Base-by-base conservation (phyloP, 2,888 invertebrate genomes). In the Eurois occulta region DNA sequence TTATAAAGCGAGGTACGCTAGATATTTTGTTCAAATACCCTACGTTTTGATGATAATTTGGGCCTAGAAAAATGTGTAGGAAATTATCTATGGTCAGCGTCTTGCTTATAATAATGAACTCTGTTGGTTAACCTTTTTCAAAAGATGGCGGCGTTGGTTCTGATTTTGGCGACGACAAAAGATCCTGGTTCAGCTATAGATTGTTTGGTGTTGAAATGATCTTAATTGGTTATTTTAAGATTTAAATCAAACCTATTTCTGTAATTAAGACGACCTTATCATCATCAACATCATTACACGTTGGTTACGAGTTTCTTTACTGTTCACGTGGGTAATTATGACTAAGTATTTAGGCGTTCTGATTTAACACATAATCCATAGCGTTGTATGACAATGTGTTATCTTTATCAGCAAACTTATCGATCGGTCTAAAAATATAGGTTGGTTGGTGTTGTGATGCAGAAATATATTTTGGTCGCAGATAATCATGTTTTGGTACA, bases 11-110 rank as follows among this genome's bases (percentile, higher is more conserved):
- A 83, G 84, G 84, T 86, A 67, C 1, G 21, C 10, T 24, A 8
- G 18, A 28, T 38, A 64, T 81, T 75, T 81, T 77, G 18, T 78
- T 67, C 16, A 10, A 72, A 21, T 80, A 88, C 80, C 85, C 74
- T 62, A 55, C 62, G 13, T 58, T 52, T 18, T 6, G 0, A 28
- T 48, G 10, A 62, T 52, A 58, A 48, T 58, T 80, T 64, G 21
- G n/a, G 13, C 4, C 11, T 10, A 5, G 5, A 38, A 16, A 24
- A 60, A 41, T 16, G 2, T 38, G 2, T 35, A 0, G 16, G 1
- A 21, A 10, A 46, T 46, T 48, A 79, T 84, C 70, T 80, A 48
- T 78, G 78, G 66, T 66, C 18, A 32, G 11, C 3, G 32, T 28
- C 6, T 52, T 10, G 32, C 18, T 38, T 28, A 3, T 8, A 41